Conservation (phyloP, 2,113 vertebrate genomes). For the Abramis brama region DNA sequence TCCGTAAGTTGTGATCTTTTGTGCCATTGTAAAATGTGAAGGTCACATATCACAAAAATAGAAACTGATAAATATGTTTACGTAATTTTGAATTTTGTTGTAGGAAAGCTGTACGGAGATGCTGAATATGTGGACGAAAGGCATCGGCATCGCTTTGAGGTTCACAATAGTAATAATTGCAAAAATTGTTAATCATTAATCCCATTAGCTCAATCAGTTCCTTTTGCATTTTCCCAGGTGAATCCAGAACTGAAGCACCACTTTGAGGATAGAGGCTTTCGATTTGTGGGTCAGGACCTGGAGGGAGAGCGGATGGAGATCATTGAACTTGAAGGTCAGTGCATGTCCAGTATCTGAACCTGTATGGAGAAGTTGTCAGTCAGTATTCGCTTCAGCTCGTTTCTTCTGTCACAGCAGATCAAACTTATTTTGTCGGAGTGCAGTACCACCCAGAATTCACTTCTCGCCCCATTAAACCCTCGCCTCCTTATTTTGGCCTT, state of each 20-base stretch:
- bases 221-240: conserved; percentile 76
- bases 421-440: conserved; percentile 92
- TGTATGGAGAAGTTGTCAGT: background rate
- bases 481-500: conserved; percentile 91
- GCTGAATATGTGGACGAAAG: conserved; percentile 89
- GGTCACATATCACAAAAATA: background rate
- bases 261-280: conserved; percentile 88
- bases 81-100: conserved; percentile 40
- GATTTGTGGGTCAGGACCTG: conserved; percentile 93
- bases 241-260: conserved; percentile 88
- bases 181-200: no score
- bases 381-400: background rate
- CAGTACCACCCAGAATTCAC: conserved; percentile 97
- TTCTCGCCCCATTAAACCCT: conserved; percentile 94
- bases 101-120: conserved; percentile 91
- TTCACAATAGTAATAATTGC: conserved; percentile 50
- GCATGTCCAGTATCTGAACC: background rate
- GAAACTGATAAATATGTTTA: background rate
- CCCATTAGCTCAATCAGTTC: background rate
- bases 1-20: conserved; percentile 78
- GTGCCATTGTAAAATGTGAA: background rate
- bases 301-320: conserved; percentile 96
- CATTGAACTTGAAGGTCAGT: conserved; percentile 86
- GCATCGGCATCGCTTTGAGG: conserved; percentile 95
- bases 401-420: conserved; percentile 75